A percentile compares a stretch with the other conserved stretches of the same genome.
Evolutionary conservation across 2,888 invertebrate genomes (phyloP).

Genomic region (Zygaena filipendulae): DNA sequence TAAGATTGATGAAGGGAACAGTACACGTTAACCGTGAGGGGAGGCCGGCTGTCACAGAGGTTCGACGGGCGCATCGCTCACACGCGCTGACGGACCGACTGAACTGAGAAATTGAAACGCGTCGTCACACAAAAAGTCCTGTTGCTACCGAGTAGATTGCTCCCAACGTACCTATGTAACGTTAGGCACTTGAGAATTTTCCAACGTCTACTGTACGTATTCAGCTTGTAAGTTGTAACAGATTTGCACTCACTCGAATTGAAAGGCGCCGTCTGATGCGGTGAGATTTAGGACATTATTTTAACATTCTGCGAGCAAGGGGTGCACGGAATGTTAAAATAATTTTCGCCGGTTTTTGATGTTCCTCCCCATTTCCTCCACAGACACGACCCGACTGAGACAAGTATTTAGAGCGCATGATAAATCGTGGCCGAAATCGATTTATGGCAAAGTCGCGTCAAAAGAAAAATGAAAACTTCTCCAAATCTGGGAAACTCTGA

Average conservation of each 20-base stretch:
- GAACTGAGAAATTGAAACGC: constrained; percentile 61
- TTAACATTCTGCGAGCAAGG: constrained; percentile 1
- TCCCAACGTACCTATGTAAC: constrained; percentile 14
- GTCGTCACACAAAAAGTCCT: constrained; percentile 36
- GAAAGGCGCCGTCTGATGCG: constrained; percentile 25
- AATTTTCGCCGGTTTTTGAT: constrained; percentile 31
- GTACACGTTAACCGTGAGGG: constrained; percentile 11
- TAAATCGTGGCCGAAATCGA: constrained; percentile 52
- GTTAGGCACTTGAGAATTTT: constrained; percentile 6
- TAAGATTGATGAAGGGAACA: constrained; percentile 8
- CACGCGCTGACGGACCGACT: constrained; percentile 52
- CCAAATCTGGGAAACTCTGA: constrained; percentile 46
- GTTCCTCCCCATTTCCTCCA: constrained; percentile 46
- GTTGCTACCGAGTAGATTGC: constrained; percentile 23
- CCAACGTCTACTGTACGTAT: not conserved
- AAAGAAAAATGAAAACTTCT: constrained; percentile 53
- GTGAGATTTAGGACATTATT: constrained; percentile 15
- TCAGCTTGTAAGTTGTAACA: not conserved
- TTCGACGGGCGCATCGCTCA: constrained; percentile 52
- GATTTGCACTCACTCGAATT: constrained; percentile 6
- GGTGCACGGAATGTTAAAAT: constrained; percentile 31
- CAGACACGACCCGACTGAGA: constrained; percentile 33
- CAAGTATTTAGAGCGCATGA: constrained; percentile 50
- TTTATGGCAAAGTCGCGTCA: constrained; percentile 45
- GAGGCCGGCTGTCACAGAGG: constrained; percentile 31